Evolutionary conservation across 2,113 vertebrate genomes (phyloP).

Genomic region (Ammodytes marinus): DNA sequence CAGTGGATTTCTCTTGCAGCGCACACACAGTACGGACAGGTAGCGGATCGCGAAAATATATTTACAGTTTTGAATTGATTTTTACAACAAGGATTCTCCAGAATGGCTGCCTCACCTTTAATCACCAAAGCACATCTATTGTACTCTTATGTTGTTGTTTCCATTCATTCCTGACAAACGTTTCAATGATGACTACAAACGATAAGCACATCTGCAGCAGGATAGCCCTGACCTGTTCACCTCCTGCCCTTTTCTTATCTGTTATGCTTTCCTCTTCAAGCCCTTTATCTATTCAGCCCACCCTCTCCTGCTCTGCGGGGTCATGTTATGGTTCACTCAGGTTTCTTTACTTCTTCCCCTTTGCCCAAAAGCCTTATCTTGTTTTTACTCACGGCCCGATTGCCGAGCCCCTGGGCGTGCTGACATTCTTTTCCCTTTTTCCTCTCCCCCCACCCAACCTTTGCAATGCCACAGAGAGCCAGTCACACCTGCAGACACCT

Average conservation of each 20-base stretch:
- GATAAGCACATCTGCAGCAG: slow-evolving; percentile 23
- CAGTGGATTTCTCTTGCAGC: too few relatives aligned
- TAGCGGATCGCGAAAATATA: too few relatives aligned
- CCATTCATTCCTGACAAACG: slow-evolving; percentile 25
- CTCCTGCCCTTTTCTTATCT: slow-evolving; percentile 67
- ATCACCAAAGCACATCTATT: background rate
- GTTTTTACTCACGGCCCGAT: slow-evolving; percentile 60
- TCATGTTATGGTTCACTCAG: slow-evolving; percentile 73
- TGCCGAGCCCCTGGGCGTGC: slow-evolving; percentile 62
- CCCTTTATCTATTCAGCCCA: slow-evolving; percentile 52
- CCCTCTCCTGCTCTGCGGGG: slow-evolving; percentile 68
- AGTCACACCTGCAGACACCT: slow-evolving; percentile 85
- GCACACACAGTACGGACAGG: too few relatives aligned
- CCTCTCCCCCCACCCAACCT: slow-evolving; percentile 6
- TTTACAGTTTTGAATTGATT: too few relatives aligned
- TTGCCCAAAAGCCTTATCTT: slow-evolving; percentile 67
- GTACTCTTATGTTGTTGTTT: slow-evolving; percentile 24
- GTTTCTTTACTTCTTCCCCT: slow-evolving; percentile 50
- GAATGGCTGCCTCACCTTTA: background rate
- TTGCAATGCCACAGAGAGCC: slow-evolving; percentile 38
- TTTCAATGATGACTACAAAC: slow-evolving; percentile 55
- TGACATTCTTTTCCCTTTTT: slow-evolving; percentile 57
- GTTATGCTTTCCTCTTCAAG: slow-evolving; percentile 55
- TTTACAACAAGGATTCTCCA: too few relatives aligned
- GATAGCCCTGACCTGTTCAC: slow-evolving; percentile 69